A percentile compares a stretch with the other conserved stretches of the same genome.
Evolutionary conservation across 2,113 vertebrate species (phyloP).

Genomic region (Chaenocephalus aceratus): DNA sequence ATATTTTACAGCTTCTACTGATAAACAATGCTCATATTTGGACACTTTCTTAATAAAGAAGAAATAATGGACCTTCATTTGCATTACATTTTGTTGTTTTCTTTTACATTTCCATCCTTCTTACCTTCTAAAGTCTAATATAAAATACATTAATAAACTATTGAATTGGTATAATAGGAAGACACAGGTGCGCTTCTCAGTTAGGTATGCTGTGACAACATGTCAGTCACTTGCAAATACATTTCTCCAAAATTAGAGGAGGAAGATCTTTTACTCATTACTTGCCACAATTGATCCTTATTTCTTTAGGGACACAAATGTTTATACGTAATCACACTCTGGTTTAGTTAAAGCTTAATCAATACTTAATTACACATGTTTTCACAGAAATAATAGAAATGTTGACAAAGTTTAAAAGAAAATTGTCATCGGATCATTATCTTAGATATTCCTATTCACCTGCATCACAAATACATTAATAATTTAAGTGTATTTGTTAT

Average conservation of each 20-base stretch:
- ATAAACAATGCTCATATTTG: background rate
- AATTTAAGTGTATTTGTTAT: background rate
- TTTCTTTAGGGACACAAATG: background rate
- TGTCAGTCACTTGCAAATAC: too few species aligned
- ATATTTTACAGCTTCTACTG: background rate
- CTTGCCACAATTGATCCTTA: background rate
- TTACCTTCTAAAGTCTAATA: background rate
- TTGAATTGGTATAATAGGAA: background rate
- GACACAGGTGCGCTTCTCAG: background rate
- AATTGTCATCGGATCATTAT: background rate
- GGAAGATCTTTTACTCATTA: too few species aligned
- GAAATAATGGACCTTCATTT: too few species aligned
- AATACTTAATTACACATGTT: background rate
- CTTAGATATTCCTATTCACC: background rate
- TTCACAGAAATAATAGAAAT: background rate
- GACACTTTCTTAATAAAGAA: background rate
- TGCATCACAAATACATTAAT: background rate
- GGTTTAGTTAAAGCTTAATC: background rate
- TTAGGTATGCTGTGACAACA: background rate
- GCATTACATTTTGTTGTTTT: too few species aligned
- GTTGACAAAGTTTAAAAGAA: background rate
- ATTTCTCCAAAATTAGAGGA: too few species aligned
- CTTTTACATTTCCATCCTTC: too few species aligned
- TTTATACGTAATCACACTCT: background rate
- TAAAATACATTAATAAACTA: too few species aligned